These are phyloP conservation scores for Cyprinodon diabolis DNA, from an alignment of 2,797 vertebrate species.

Conservation along the genomic window DNA sequence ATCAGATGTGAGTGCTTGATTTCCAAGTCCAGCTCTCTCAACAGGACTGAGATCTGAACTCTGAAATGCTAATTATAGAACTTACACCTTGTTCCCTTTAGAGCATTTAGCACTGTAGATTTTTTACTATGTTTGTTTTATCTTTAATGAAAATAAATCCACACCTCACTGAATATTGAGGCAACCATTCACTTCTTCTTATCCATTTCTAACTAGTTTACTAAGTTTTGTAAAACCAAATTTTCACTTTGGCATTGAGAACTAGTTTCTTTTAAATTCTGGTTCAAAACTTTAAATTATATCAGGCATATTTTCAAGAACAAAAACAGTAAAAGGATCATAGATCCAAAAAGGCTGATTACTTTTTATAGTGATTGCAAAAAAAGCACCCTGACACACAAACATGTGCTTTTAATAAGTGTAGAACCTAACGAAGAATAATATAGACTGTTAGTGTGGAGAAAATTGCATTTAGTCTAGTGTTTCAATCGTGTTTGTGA, in stretches of 20 bases:
- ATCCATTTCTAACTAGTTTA: background rate
- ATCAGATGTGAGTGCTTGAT: too few relatives aligned
- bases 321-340: background rate
- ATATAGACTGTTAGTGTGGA: background rate
- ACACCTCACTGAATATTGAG: background rate
- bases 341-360: background rate
- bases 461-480: background rate
- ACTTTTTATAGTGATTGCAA: background rate
- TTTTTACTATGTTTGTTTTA: too few relatives aligned
- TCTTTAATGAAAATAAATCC: too few relatives aligned
- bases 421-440: too few relatives aligned
- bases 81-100: too few relatives aligned
- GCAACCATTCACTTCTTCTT: background rate
- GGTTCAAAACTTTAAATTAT: background rate
- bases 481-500: background rate
- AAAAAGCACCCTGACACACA: background rate
- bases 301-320: background rate
- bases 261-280: background rate
- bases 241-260: background rate
- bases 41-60: too few relatives aligned
- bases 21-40: too few relatives aligned
- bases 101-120: too few relatives aligned
- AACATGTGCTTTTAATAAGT: background rate
- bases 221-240: background rate
- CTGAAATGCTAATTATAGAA: too few relatives aligned